Evolutionary conservation across 2,888 invertebrate genomes (phyloP).

Genomic region (Parnassius mnemosyne): DNA sequence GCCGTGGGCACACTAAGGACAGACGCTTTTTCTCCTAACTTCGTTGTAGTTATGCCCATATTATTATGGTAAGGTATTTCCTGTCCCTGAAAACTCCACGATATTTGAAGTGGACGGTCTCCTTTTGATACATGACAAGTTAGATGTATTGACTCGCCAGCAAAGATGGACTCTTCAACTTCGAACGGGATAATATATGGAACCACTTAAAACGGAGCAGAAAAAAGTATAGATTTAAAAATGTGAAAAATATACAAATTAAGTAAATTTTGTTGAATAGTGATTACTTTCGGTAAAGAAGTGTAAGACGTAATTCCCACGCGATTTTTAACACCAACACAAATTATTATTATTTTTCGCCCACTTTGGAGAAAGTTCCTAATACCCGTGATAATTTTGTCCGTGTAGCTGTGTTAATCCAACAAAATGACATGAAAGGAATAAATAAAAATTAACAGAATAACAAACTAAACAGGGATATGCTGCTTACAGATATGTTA

Average conservation of each 20-base stretch:
- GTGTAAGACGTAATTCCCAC: constrained; percentile 76
- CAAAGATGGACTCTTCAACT: constrained; percentile 84
- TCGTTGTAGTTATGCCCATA: constrained; percentile 76
- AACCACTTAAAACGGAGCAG: constrained; percentile 59
- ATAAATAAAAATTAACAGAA: constrained; percentile 36
- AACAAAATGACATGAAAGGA: constrained; percentile 36
- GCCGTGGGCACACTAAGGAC: constrained; percentile 81
- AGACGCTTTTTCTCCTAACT: constrained; percentile 78
- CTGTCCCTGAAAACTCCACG: constrained; percentile 85
- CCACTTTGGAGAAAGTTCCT: constrained; percentile 68
- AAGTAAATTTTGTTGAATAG: constrained; percentile 43
- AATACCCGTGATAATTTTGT: constrained; percentile 64
- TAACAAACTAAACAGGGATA: constrained; percentile 48
- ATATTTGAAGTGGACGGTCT: constrained; percentile 85
- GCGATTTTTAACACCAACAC: constrained; percentile 77
- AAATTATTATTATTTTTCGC: constrained; percentile 69
- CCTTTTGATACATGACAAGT: constrained; percentile 85
- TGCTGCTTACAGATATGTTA: constrained; percentile 49
- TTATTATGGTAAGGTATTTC: constrained; percentile 79
- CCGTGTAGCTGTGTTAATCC: constrained; percentile 68
- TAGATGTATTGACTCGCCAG: constrained; percentile 84
- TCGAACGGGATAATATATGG: constrained; percentile 85
- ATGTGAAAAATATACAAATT: constrained; percentile 28
- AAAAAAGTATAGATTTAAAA: constrained; percentile 28
- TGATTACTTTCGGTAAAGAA: constrained; percentile 76